A percentile compares a stretch with the other conserved stretches of the same genome.
These are phyloP conservation scores for Bursaphelenchus okinawaensis DNA, from an alignment of 2,888 invertebrate species.

Conservation along the genomic window DNA sequence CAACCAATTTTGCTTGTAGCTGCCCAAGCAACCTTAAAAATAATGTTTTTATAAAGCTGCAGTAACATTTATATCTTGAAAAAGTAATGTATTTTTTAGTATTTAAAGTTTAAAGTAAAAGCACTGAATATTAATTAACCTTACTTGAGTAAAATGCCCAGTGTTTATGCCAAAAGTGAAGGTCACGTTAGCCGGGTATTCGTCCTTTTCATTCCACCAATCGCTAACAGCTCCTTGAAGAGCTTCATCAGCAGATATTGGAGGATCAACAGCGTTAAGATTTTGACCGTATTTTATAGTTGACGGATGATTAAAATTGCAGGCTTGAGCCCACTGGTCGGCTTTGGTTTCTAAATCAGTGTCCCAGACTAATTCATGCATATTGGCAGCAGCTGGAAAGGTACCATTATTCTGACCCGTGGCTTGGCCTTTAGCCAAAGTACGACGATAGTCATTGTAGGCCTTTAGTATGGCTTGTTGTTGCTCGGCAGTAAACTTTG, in stretches of 20 bases:
- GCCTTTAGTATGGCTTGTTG: background rate
- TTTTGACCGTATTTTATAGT: background rate
- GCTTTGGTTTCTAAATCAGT: too few relatives aligned
- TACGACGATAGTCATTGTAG: background rate
- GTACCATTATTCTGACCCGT: background rate
- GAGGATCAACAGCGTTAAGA: background rate
- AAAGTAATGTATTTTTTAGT: background rate
- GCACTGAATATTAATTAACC: too few relatives aligned
- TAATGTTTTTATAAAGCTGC: background rate
- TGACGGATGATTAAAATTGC: background rate
- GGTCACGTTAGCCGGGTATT: too few relatives aligned
- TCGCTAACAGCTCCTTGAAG: background rate
- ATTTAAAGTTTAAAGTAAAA: background rate
- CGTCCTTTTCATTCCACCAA: background rate
- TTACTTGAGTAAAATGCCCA: background rate
- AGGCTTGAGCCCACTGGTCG: background rate
- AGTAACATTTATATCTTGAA: background rate
- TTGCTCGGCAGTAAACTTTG: background rate
- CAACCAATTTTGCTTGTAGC: background rate
- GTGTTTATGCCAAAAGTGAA: background rate
- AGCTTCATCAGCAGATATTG: background rate
- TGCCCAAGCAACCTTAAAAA: background rate
- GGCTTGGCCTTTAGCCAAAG: background rate
- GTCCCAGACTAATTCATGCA: background rate
- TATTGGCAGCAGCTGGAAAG: background rate